These are phyloP conservation scores for Pseudotriccus pelzelni DNA, from an alignment of 2,797 vertebrate genomes.

Conservation along the genomic window DNA sequence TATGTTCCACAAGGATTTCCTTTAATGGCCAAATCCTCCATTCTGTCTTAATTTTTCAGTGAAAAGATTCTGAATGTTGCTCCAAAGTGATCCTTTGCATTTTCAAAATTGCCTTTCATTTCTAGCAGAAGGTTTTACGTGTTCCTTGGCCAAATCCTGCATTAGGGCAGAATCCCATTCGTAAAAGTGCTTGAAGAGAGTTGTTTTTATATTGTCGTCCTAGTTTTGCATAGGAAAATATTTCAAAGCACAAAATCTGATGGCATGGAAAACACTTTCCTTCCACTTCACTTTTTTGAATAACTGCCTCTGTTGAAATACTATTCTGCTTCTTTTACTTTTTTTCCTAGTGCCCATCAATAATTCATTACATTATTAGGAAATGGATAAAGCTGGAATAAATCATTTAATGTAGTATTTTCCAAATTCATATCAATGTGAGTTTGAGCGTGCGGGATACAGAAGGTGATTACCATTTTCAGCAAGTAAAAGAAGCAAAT, in stretches of 20 bases:
- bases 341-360: constrained; percentile 44
- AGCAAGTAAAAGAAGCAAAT: neutral
- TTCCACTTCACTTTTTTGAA: constrained; percentile 36
- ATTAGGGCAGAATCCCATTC: neutral
- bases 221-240: constrained; percentile 55
- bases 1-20: neutral
- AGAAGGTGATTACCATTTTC: constrained; percentile 1
- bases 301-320: constrained; percentile 19
- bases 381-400: constrained; percentile 54
- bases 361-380: constrained; percentile 61
- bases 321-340: constrained; percentile 20
- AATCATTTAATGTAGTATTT: constrained; percentile 41
- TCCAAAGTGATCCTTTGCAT: neutral
- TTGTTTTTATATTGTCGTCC: constrained; percentile 37
- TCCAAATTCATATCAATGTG: constrained; percentile 9
- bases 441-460: neutral
- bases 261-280: constrained; percentile 37
- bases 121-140: neutral
- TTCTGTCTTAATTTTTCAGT: neutral
- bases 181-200: neutral
- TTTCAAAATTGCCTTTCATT: neutral
- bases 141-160: neutral
- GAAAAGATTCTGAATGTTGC: neutral
- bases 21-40: neutral
- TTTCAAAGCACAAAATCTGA: constrained; percentile 31